Base-by-base conservation (phyloP, 2,797 vertebrate species). In the Odontamblyopus rebecca region DNA sequence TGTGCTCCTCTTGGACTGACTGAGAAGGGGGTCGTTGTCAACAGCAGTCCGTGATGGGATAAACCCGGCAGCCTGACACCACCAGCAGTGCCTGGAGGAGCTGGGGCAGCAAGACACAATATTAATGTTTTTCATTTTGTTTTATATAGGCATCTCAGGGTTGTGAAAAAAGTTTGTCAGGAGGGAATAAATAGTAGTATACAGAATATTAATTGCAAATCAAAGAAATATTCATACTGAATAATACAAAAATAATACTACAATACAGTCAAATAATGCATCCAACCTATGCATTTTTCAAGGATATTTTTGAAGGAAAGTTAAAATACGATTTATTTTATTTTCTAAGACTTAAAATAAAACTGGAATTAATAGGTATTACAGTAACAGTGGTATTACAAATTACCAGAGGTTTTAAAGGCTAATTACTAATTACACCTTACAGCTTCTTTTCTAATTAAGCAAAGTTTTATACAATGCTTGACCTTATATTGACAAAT, bases 1-100 rank as follows among this genome's bases (percentile, higher is more conserved):
- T 92, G 89, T 92, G 85, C 71, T 83, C 70, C 81, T 77, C 75
- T 78, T 78, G 84, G 79, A 59, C 66, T 57, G 78, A 61, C 16
- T 78, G 72, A 92, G 83, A 92, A 89, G 85, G 81, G 81, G 77
- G 67, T 89, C 89, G 89, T 93, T 93, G 89, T 92, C 54, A 50
- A n/a, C 16, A 77, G 71, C 77, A 63, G 69, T 78, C 80, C 41
- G 67, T 83, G 85, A 83, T 71, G 71, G 80, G 75, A 35, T 67
- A 61, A 79, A 80, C 78, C 81, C 78, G 72, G 19, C 81, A 59
- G 83, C 79, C 84, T 89, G 91, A 88, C 89, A 86, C 87, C 72
- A 61, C 71, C 88, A 78, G 77, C 83, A 68, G 38, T 75, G 53
- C 71, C 83, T 81, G 78, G 61, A 78, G 70, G 71, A 66, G 38